Evolutionary conservation across 2,888 invertebrate genomes (phyloP).

Genomic region (Leptinotarsa haldemani): DNA sequence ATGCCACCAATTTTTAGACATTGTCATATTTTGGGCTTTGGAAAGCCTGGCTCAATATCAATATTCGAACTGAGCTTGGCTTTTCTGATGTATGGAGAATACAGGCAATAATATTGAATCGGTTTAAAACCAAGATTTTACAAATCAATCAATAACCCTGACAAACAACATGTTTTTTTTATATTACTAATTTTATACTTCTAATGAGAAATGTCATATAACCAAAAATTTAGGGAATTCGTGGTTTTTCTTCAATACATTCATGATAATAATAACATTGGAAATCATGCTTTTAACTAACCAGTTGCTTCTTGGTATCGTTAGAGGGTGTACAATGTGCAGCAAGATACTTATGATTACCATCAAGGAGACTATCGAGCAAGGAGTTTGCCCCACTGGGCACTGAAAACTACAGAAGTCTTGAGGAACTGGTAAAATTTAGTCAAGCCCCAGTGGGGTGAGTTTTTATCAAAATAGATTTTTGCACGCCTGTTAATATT

Average conservation of each 20-base stretch:
- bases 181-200: too few species aligned
- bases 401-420: conserved; percentile 54
- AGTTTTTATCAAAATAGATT: conserved; percentile 48
- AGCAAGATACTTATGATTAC: conserved; percentile 60
- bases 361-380: conserved; percentile 49
- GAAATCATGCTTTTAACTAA: conserved; percentile 24
- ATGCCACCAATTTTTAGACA: too few species aligned
- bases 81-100: too few species aligned
- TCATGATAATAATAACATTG: conserved; percentile 24
- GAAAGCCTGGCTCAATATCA: too few species aligned
- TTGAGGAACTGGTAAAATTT: conserved; percentile 55
- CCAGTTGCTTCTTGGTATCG: conserved; percentile 44
- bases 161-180: too few species aligned
- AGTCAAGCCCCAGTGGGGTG: conserved; percentile 59
- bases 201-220: too few species aligned
- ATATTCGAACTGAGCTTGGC: too few species aligned
- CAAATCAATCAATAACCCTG: too few species aligned
- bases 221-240: too few species aligned
- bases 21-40: too few species aligned
- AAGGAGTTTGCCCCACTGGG: conserved; percentile 58
- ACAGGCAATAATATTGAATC: too few species aligned
- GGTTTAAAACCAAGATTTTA: too few species aligned
- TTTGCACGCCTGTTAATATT: neutral
- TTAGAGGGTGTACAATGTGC: conserved; percentile 65
- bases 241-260: neutral